phyloP scores from a whole-genome alignment of 2,888 invertebrate species.

The Chrysina gloriosa region DNA sequence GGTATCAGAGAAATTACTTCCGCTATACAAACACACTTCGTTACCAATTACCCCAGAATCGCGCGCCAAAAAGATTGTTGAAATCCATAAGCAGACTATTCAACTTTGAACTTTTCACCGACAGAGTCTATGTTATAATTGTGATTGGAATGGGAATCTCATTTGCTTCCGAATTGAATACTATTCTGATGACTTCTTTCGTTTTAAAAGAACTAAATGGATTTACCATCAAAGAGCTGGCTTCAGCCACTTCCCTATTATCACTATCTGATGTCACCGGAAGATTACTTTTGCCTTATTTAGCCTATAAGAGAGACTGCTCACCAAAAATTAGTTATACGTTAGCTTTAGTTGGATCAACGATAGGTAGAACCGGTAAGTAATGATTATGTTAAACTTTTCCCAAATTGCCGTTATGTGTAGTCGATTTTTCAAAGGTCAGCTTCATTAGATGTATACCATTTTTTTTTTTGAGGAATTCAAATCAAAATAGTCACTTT shows the following conservation, averaged over 20 bases:
- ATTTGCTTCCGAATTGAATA: slow-evolving; percentile 66
- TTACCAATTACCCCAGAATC: slow-evolving; percentile 46
- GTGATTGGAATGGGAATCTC: slow-evolving; percentile 62
- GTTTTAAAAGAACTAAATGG: slow-evolving; percentile 61
- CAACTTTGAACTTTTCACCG: slow-evolving; percentile 59
- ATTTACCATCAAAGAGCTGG: slow-evolving; percentile 59
- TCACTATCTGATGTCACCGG: slow-evolving; percentile 62
- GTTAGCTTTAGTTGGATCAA: slow-evolving; percentile 60
- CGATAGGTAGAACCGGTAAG: slow-evolving; percentile 62
- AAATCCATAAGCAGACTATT: slow-evolving; percentile 55
- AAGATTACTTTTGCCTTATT: slow-evolving; percentile 61
- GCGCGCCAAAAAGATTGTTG: slow-evolving; percentile 45
- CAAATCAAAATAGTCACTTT: no score
- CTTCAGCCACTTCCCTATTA: slow-evolving; percentile 61
- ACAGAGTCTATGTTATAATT: slow-evolving; percentile 57
- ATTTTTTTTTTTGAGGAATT: no score
- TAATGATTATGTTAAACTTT: slow-evolving; percentile 29
- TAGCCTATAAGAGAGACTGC: slow-evolving; percentile 58
- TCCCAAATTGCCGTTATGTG: no score
- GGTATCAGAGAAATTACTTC: slow-evolving; percentile 41
- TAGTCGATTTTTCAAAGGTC: no score
- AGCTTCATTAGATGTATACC: no score
- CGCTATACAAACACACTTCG: slow-evolving; percentile 57
- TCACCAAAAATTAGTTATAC: slow-evolving; percentile 62
- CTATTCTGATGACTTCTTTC: slow-evolving; percentile 65